Percentiles rank a stretch among this genome's conserved stretches.
Conservation (phyloP, 2,113 vertebrate genomes). For the Lates calcarifer region DNA sequence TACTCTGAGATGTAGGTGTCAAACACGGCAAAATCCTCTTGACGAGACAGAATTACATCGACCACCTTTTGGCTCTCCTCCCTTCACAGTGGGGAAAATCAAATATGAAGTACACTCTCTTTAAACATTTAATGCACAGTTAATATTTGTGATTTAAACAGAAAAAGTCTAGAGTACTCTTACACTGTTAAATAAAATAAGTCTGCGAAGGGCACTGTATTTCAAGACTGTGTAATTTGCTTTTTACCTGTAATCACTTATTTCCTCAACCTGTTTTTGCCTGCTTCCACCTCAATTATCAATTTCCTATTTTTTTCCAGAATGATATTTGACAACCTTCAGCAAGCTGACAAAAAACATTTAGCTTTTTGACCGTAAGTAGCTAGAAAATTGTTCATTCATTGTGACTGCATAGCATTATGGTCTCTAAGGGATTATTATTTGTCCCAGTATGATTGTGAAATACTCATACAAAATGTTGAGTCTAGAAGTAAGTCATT, state of each 20-base stretch:
- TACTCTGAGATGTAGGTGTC: conserved; percentile 91
- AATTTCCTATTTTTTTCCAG: not conserved
- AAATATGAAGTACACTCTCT: not conserved
- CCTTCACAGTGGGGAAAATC: conserved; percentile 79
- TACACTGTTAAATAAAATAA: too few species aligned
- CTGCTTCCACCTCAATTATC: not conserved
- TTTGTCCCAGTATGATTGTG: not conserved
- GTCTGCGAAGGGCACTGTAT: not conserved
- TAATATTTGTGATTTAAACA: not conserved
- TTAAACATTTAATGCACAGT: not conserved
- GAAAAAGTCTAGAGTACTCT: not conserved
- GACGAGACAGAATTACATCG: conserved; percentile 90
- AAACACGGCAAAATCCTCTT: conserved; percentile 89
- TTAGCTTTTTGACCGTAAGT: not conserved
- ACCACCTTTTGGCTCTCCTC: conserved; percentile 91
- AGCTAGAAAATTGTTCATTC: too few species aligned
- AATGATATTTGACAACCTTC: not conserved
- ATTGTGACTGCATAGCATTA: too few species aligned
- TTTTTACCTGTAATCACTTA: not conserved
- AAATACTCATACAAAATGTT: not conserved
- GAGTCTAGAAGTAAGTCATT: too few species aligned
- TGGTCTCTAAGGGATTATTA: not conserved
- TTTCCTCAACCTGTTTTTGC: too few species aligned
- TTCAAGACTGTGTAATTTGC: not conserved
- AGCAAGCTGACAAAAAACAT: not conserved